Base-by-base conservation (phyloP, 1,140 invertebrate species). In the Catajapyx aquilonaris region DNA sequence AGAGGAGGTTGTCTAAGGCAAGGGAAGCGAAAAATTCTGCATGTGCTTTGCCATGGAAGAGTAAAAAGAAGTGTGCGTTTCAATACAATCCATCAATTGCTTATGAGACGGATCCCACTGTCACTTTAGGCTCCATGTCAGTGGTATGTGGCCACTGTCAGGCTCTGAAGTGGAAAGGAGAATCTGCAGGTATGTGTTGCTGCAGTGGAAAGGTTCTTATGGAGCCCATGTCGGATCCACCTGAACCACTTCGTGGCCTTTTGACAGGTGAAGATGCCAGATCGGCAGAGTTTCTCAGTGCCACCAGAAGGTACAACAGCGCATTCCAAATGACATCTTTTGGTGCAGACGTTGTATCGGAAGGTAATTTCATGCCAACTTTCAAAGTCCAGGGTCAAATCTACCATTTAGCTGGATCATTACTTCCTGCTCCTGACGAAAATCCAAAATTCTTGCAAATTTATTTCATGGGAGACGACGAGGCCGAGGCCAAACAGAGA, bases 381-480 rank as follows among this genome's bases (percentile, higher is more conserved):
- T 62, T 59, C 43, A 58, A 58, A 48, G 52, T 63, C 31, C 53
- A 63, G 52, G 58, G 62, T 19, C 56, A 62, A 44, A 46, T 61
- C 13, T 64, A 63, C 45, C 58, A 61, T 46, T 40, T 38, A 45
- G 50, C 52, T 32, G 56, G 49, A 10, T 52, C 50, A 46, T 31
- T 60, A 35, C 33, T 54, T 23, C 54, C 54, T 42, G 35, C 36
- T 5, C 30, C 40, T 35, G 23, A 48, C 45, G 44, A 46, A 16
- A 18, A 53, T 37, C 43, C 42, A 23, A 51, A 55, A 47, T 59
- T 57, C 56, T 42, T 57, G 20, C 52, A 61, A 50, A 52, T 60
- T 38, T 61, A 57, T 52, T 50, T 46, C 39, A 21, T 33, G 19
- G 36, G 31, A 9, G 32, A 33, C 33, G 19, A 13, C 11, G 4